Percentiles rank a stretch among this genome's conserved stretches.
These are phyloP conservation scores for Donacobius atricapilla DNA, from an alignment of 2,113 vertebrate species.

Conservation along the genomic window DNA sequence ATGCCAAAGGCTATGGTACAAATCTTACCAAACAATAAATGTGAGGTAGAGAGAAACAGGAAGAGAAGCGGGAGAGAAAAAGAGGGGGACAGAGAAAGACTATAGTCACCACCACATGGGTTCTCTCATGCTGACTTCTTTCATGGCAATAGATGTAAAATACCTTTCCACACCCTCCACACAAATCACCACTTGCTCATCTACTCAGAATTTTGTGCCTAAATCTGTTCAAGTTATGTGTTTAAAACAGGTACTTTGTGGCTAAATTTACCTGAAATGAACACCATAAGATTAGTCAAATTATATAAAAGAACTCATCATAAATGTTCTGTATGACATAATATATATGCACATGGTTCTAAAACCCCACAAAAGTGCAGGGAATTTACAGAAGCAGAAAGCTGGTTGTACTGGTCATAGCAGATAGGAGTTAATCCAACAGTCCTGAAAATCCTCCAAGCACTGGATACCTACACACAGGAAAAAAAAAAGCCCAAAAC, in stretches of 20 bases:
- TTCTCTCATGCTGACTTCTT: background rate
- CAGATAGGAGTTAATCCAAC: background rate
- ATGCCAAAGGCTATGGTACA: background rate
- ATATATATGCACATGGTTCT: accelerated
- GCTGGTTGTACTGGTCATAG: background rate
- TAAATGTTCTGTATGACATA: background rate
- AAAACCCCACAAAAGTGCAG: background rate
- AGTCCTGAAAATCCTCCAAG: background rate
- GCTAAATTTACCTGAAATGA: background rate
- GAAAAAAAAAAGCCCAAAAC: background rate
- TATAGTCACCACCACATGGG: background rate
- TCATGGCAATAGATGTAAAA: background rate
- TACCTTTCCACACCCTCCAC: background rate
- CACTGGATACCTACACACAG: background rate
- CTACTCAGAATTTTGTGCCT: background rate
- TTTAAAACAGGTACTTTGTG: background rate
- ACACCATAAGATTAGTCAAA: background rate
- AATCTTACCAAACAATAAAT: background rate
- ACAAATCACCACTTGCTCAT: background rate
- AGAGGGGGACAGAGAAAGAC: background rate
- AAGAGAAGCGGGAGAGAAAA: background rate
- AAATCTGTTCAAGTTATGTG: background rate
- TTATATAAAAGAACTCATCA: background rate
- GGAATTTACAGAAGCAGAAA: background rate
- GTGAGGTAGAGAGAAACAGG: background rate